phyloP scores from a whole-genome alignment of 2,888 invertebrate species.

The Chrysolina americana region DNA sequence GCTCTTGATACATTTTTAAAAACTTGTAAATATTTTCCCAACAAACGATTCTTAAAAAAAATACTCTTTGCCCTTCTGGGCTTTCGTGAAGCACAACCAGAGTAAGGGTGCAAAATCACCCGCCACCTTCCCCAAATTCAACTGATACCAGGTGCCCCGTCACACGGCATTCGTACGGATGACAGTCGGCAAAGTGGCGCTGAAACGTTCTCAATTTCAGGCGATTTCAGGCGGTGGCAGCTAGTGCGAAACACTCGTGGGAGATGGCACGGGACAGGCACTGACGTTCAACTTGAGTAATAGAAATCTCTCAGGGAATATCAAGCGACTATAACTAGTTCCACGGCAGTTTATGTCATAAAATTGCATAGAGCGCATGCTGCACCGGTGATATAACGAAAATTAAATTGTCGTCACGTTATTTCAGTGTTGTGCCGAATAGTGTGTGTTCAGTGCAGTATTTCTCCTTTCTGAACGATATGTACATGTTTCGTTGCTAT shows the following conservation, averaged over 20 bases:
- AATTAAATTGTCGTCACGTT: too few relatives aligned
- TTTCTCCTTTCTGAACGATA: too few relatives aligned
- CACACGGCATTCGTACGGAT: not conserved
- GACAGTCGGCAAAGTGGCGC: not conserved
- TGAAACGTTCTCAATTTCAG: conserved; percentile 31
- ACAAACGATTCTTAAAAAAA: too few relatives aligned
- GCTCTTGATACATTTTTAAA: too few relatives aligned
- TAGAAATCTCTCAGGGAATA: conserved; percentile 24
- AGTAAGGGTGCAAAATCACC: not conserved
- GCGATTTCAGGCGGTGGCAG: conserved; percentile 9
- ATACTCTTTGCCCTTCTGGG: too few relatives aligned
- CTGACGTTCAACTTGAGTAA: not conserved
- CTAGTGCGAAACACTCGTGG: conserved; percentile 11
- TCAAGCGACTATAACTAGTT: conserved; percentile 14
- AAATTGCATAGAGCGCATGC: not conserved
- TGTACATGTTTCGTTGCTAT: too few relatives aligned
- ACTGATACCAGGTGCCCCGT: conserved; percentile 1
- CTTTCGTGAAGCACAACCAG: too few relatives aligned
- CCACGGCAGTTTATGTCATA: conserved; percentile 4
- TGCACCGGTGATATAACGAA: not conserved
- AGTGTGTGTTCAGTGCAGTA: too few relatives aligned
- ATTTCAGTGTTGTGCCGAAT: too few relatives aligned
- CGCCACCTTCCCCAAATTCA: not conserved
- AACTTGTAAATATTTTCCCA: too few relatives aligned
- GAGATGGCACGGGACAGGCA: conserved; percentile 12